Evolutionary conservation across 2,797 vertebrate genomes (phyloP).

Genomic region (Scleropages formosus): DNA sequence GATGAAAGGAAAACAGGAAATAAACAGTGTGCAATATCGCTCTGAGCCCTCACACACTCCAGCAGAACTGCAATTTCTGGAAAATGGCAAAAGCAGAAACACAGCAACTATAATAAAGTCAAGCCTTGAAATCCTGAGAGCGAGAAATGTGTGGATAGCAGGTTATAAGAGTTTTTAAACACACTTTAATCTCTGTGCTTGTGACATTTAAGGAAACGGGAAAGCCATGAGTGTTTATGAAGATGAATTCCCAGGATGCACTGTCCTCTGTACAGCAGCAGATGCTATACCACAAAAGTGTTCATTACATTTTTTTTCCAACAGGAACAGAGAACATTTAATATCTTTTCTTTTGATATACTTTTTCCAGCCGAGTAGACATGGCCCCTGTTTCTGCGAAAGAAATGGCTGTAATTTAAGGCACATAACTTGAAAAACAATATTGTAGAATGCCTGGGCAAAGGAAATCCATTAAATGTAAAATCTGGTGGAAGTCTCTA

Average conservation of each 20-base stretch:
- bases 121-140: neutral
- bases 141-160: neutral
- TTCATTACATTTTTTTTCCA: neutral
- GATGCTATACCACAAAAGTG: neutral
- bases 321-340: neutral
- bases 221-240: neutral
- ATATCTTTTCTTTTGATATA: neutral
- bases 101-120: neutral
- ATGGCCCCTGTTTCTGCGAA: conserved; percentile 3
- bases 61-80: neutral
- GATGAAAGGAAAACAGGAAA: neutral
- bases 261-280: no score
- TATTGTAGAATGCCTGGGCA: neutral
- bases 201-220: neutral
- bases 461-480: conserved; percentile 8
- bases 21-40: no score
- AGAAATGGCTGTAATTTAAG: conserved; percentile 18
- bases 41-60: neutral
- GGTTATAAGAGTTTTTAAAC: neutral
- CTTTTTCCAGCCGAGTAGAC: conserved; percentile 9
- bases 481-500: neutral
- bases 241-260: neutral
- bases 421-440: neutral
- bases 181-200: neutral
- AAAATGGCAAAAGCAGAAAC: neutral